These are phyloP conservation scores for Zygaena filipendulae DNA, from an alignment of 2,888 invertebrate species.

Conservation along the genomic window DNA sequence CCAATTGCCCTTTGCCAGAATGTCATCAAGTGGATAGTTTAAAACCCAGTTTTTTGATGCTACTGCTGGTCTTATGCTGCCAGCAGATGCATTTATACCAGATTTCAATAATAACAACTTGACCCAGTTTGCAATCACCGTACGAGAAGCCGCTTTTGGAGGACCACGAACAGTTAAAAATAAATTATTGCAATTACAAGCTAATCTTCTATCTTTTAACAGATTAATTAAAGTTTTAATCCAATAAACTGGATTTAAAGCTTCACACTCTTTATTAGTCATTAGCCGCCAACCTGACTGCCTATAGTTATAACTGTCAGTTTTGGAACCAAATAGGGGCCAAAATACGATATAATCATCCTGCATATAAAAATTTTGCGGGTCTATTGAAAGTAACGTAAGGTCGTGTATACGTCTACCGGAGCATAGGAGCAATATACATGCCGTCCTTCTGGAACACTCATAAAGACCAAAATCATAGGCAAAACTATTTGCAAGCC, in stretches of 20 bases:
- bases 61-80: conserved; percentile 16
- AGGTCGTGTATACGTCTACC: conserved; percentile 12
- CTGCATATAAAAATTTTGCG: not conserved
- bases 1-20: conserved; percentile 14
- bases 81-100: conserved; percentile 2
- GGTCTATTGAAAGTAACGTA: conserved; percentile 5
- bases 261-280: conserved; percentile 4
- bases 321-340: conserved; percentile 13
- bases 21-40: conserved; percentile 14
- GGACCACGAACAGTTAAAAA: conserved; percentile 5
- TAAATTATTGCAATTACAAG: conserved; percentile 1
- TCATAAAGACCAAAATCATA: conserved; percentile 1
- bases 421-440: conserved; percentile 8
- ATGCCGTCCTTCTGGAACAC: conserved; percentile 2
- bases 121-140: conserved; percentile 13
- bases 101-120: not conserved
- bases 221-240: conserved; percentile 4
- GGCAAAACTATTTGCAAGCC: not conserved
- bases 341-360: conserved; percentile 3
- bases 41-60: conserved; percentile 15
- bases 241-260: conserved; percentile 11
- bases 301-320: conserved; percentile 11
- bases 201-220: conserved; percentile 1
- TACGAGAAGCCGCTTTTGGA: conserved; percentile 5
- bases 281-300: conserved; percentile 16